Base-by-base conservation (phyloP, 1,140 invertebrate genomes). In the Trachymyrmex septentrionalis region DNA sequence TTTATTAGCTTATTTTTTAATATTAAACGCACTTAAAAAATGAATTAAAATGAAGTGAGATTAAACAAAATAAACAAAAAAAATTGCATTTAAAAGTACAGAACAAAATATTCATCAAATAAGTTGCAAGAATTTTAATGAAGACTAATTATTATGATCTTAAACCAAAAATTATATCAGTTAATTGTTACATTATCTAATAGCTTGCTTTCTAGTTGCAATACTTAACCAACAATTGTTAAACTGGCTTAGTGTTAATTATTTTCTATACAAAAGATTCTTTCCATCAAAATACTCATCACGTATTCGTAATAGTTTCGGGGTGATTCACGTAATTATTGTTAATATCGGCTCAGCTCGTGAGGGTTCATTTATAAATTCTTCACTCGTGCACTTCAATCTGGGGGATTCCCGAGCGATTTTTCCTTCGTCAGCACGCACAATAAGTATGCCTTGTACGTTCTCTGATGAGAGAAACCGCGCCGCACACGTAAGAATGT, bases 391-490 rank as follows among this genome's bases (percentile, higher is more conserved):
- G 9, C 16, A 24, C 30, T 50, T n/a, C 2, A 12, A 59, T 16
- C 19, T 5, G 66, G 63, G 87, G 87, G 50, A 86, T 77, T 88
- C 82, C 77, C 66, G 30, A 2, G 16, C 10, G 64, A 50, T 71
- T 86, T 87, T 16, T 76, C 27, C 19, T 69, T n/a, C 30, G 30
- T 19, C n/a, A 38, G 57, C n/a, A n/a, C 50, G 16, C 10, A 6
- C 61, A 75, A 88, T 90, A 69, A 90, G 38, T 88, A 90, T 90
- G 78, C 88, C 12, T 7, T 7, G 14, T 75, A 67, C 88, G 88
- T 90, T 44, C 82, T 87, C 2, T 50, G 44, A 19, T 48, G 80
- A 44, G 85, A 90, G 88, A 90, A 88, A 90, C 67, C 72, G 63
- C 53, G 77, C 24, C 9, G 48, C 44, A 55, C 50, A 24, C n/a